Evolutionary conservation across 2,797 vertebrate species (phyloP), one percentile per base, ranked within the genome.

Genomic region (Sebastes baramenuke): DNA sequence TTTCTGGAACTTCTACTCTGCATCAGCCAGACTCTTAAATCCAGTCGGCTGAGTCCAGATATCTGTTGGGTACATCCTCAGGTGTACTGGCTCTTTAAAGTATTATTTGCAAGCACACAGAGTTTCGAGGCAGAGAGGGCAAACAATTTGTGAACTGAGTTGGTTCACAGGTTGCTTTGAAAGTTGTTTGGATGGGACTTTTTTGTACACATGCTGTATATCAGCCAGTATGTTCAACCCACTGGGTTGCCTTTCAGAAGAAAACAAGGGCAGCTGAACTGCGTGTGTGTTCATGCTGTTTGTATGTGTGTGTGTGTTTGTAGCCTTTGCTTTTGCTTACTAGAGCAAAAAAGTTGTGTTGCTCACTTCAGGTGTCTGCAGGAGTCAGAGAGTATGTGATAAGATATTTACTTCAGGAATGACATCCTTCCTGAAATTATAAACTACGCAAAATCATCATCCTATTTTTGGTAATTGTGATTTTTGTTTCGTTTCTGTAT

Each of bases 81-180:
- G 64, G 71, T 82, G 55, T 2, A 65, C 36, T 66, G 66, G 59
- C 77, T 82, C 69, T 80, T 65, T 65, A 77, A 82, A 73, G 73
- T 68, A 32, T 73, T 75, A 65, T 81, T 80, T 89, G 83, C 49
- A 81, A 77, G 67, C 78, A 62, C 73, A 54, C 67, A 52, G 36
- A 70, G 74, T 86, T 85, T 88, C n/a, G 14, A 85, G 54, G 78
- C 70, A 76, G 55, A 70, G 62, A 85, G 77, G 84, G 72, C 84
- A 80, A 88, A 89, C 78, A 84, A 84, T 91, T 87, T 84, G 82
- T 86, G 89, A 90, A 82, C 84, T 64, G 72, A 85, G 76, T 60
- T 80, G 75, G 77, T 88, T 87, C 65, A 65, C 77, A 87, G 84
- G 83, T 79, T 77, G 62, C 80, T 87, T 81, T 84, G 77, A 89